phyloP scores from a whole-genome alignment of 2,113 vertebrate species.

The Callorhinus ursinus region DNA sequence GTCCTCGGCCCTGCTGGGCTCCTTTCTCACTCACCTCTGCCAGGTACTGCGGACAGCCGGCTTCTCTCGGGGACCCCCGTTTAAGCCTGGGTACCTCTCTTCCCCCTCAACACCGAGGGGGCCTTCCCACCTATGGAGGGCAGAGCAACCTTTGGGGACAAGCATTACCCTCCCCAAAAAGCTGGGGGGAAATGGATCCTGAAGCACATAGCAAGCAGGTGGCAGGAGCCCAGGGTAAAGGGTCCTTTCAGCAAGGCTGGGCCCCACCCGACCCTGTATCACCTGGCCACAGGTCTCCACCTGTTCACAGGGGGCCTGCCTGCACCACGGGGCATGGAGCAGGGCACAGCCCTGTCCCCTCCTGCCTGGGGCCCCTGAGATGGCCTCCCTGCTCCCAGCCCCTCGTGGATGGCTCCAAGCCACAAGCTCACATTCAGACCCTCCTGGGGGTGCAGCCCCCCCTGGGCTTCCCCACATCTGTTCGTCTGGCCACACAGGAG shows the following conservation, averaged over 20 bases:
- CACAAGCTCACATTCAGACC: fast-evolving
- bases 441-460: background rate
- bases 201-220: fast-evolving
- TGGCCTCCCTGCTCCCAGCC: background rate
- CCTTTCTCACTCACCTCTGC: fast-evolving
- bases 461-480: background rate
- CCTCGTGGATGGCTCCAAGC: fast-evolving
- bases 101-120: background rate
- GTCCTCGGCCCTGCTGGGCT: too few species aligned
- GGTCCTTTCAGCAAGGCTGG: background rate
- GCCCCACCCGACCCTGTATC: background rate
- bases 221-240: background rate
- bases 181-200: background rate
- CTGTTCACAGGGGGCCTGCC: too few species aligned
- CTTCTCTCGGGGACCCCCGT: background rate
- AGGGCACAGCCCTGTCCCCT: background rate
- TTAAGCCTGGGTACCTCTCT: background rate
- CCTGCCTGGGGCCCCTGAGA: fast-evolving
- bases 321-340: background rate
- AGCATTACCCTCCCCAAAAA: fast-evolving
- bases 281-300: background rate
- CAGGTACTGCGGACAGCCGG: fast-evolving
- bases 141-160: too few species aligned
- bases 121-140: background rate
- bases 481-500: background rate